Conservation (phyloP, 1,140 invertebrate species). For the Telenomus remus region DNA sequence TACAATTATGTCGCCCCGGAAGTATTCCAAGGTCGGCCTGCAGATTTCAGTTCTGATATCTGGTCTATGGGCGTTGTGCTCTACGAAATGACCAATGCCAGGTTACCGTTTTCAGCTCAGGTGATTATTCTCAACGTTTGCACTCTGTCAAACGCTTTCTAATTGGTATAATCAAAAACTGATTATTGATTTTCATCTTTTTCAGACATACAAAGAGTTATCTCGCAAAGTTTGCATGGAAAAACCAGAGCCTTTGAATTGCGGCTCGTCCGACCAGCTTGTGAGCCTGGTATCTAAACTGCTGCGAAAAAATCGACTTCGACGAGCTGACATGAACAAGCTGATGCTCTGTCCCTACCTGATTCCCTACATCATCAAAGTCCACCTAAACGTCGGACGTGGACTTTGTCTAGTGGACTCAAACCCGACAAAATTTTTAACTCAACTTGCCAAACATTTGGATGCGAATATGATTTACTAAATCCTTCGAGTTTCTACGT, state of each 20-base stretch:
- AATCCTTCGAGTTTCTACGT: not conserved
- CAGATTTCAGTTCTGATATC: slow-evolving; percentile 86
- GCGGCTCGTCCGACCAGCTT: slow-evolving; percentile 24
- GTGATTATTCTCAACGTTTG: slow-evolving; percentile 64
- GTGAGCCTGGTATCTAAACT: slow-evolving; percentile 67
- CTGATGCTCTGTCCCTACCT: slow-evolving; percentile 65
- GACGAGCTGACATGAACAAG: slow-evolving; percentile 63
- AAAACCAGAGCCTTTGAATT: slow-evolving; percentile 56
- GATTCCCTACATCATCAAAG: slow-evolving; percentile 56
- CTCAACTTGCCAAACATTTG: slow-evolving; percentile 24
- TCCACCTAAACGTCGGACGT: slow-evolving; percentile 68
- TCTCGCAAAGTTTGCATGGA: slow-evolving; percentile 53
- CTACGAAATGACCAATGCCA: slow-evolving; percentile 82
- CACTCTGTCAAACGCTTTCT: not conserved
- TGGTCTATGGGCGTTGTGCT: slow-evolving; percentile 91
- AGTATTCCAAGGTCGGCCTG: slow-evolving; percentile 84
- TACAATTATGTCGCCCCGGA: slow-evolving; percentile 92
- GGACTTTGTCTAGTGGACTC: slow-evolving; percentile 13
- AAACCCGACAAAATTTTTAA: slow-evolving; percentile 18
- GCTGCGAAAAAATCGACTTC: slow-evolving; percentile 58
- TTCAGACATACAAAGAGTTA: slow-evolving; percentile 60
- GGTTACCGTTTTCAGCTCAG: slow-evolving; percentile 79
- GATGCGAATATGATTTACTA: slow-evolving; percentile 2
- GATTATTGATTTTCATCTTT: slow-evolving; percentile 6
- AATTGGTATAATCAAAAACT: slow-evolving; percentile 4